Percentiles rank a stretch among this genome's conserved stretches.
These are phyloP conservation scores for Ramphastos sulfuratus DNA, from an alignment of 2,113 vertebrate genomes.

Conservation along the genomic window DNA sequence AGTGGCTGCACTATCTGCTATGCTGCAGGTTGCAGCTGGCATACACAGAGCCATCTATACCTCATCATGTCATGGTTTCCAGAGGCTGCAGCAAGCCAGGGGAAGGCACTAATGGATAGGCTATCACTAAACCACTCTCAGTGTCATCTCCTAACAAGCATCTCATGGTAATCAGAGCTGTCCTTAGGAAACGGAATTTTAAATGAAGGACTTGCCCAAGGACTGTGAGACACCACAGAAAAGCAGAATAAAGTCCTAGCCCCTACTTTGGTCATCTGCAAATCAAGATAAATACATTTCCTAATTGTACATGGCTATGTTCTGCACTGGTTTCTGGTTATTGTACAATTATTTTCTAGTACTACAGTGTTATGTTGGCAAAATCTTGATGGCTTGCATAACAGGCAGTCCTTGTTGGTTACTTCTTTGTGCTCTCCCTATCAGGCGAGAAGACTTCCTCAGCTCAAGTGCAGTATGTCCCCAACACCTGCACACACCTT, in stretches of 20 bases:
- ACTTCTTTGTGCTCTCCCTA: not conserved
- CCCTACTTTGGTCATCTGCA: not conserved
- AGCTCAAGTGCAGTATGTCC: not conserved
- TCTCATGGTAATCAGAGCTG: not conserved
- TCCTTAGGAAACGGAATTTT: not conserved
- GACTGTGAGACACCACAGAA: not conserved
- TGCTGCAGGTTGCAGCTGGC: not conserved
- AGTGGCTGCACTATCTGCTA: not conserved
- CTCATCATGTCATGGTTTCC: not conserved
- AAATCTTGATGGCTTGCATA: not conserved
- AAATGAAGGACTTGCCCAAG: not conserved
- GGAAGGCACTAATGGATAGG: not conserved
- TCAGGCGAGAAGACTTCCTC: not conserved
- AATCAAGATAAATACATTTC: not conserved
- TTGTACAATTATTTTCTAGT: not conserved
- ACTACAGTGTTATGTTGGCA: not conserved
- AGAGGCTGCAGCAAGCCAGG: not conserved
- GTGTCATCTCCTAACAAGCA: not conserved
- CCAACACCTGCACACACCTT: accelerated
- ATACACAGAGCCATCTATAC: not conserved
- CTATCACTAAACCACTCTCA: not conserved
- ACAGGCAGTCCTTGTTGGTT: accelerated
- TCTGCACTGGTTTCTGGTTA: not conserved
- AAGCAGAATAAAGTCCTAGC: not conserved
- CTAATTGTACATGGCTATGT: not conserved